phyloP scores from a whole-genome alignment of 2,113 vertebrate genomes.

The Carassius carassius region DNA sequence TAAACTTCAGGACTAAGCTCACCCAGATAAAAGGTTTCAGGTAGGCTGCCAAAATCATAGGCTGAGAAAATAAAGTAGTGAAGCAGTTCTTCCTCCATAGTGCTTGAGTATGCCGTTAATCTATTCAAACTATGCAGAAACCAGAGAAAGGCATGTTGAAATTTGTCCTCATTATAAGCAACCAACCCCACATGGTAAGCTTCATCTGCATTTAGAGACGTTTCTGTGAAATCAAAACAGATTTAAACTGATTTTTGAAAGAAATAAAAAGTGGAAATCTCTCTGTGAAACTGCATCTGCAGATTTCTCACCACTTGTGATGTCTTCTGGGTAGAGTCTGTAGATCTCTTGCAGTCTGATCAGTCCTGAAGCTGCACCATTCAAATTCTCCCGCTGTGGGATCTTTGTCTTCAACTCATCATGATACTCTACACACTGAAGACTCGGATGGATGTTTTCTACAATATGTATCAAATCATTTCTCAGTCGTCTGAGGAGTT shows the following conservation, averaged over 20 bases:
- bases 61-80: neutral
- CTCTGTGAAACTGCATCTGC: neutral
- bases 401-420: neutral
- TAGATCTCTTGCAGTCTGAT: conserved; percentile 55
- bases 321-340: conserved; percentile 37
- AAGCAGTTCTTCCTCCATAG: neutral
- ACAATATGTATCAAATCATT: neutral
- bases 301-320: conserved; percentile 13
- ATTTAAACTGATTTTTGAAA: too few relatives aligned
- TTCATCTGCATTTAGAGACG: conserved; percentile 9
- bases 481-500: conserved; percentile 32
- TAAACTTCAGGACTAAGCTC: neutral
- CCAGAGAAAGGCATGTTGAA: conserved; percentile 44
- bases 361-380: conserved; percentile 34
- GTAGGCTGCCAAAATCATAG: conserved; percentile 16
- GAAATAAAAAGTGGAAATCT: neutral
- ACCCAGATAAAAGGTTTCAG: conserved; percentile 11
- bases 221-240: conserved; percentile 1
- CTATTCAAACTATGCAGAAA: conserved; percentile 7
- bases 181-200: conserved; percentile 33
- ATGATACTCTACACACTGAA: conserved; percentile 26
- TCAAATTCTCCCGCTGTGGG: neutral
- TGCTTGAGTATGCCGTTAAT: neutral
- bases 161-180: neutral
- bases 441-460: neutral